Conservation (phyloP, 2,888 invertebrate genomes). For the Autographa gamma region DNA sequence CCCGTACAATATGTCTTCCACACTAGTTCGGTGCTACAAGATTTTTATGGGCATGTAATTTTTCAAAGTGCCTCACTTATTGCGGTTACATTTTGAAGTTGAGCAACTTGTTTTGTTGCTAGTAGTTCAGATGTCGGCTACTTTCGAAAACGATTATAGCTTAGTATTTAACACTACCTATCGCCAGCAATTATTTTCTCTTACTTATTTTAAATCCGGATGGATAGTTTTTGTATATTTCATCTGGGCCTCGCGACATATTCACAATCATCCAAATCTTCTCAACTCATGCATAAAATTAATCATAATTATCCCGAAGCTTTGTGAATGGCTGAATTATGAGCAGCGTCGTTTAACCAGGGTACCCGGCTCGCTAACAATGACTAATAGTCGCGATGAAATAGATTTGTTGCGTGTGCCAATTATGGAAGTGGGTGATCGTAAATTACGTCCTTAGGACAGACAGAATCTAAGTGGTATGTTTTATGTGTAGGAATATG, state of each 20-base stretch:
- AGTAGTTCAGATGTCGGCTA: constrained; percentile 44
- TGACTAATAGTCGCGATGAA: constrained; percentile 64
- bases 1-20: constrained; percentile 57
- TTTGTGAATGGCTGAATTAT: constrained; percentile 54
- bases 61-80: constrained; percentile 54
- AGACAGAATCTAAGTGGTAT: constrained; percentile 51
- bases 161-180: constrained; percentile 29
- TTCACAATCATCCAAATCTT: constrained; percentile 27
- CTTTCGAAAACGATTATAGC: constrained; percentile 49
- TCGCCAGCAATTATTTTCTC: background rate
- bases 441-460: constrained; percentile 60
- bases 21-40: constrained; percentile 43
- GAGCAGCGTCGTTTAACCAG: constrained; percentile 52
- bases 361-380: constrained; percentile 58
- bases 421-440: constrained; percentile 64
- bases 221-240: background rate
- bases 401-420: constrained; percentile 68
- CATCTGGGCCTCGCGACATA: constrained; percentile 10
- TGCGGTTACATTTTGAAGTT: constrained; percentile 53
- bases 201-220: background rate
- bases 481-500: constrained; percentile 49
- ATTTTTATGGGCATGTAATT: constrained; percentile 57
- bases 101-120: constrained; percentile 49
- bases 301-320: constrained; percentile 54
- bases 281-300: constrained; percentile 52